Percentiles rank a stretch among this genome's conserved stretches.
Evolutionary conservation across 2,888 invertebrate species (phyloP).

Genomic region (Epinotia demarniana): DNA sequence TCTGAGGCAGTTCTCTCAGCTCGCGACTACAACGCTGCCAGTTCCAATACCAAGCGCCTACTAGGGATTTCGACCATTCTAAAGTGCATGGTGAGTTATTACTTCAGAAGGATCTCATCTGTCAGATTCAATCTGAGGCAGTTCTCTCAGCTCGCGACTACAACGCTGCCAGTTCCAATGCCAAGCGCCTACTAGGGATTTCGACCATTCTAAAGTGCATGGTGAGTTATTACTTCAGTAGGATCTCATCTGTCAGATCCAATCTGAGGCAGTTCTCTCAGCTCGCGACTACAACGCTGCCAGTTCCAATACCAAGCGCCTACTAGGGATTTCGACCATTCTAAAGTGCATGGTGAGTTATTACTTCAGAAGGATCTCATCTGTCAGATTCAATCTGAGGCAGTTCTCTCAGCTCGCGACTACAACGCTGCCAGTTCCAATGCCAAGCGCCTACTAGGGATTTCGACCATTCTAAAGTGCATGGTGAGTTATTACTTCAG

Average conservation of each 20-base stretch:
- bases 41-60: slow-evolving; percentile 92
- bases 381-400: slow-evolving; percentile 81
- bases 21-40: slow-evolving; percentile 83
- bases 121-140: slow-evolving; percentile 82
- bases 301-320: slow-evolving; percentile 92
- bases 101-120: slow-evolving; percentile 63
- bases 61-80: slow-evolving; percentile 87
- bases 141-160: slow-evolving; percentile 83
- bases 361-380: slow-evolving; percentile 60
- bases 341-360: slow-evolving; percentile 61
- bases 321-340: slow-evolving; percentile 87
- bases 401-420: slow-evolving; percentile 83
- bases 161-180: slow-evolving; percentile 89
- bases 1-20: slow-evolving; percentile 84
- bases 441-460: slow-evolving; percentile 91
- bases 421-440: slow-evolving; percentile 86
- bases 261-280: slow-evolving; percentile 84
- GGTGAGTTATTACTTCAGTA: slow-evolving; percentile 54
- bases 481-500: slow-evolving; percentile 54
- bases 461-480: slow-evolving; percentile 84
- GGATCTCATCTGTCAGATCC: slow-evolving; percentile 78
- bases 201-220: slow-evolving; percentile 78
- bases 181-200: slow-evolving; percentile 90
- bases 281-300: slow-evolving; percentile 83
- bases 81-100: slow-evolving; percentile 61